A percentile compares a stretch with the other conserved stretches of the same genome.
phyloP scores from a whole-genome alignment of 1,140 invertebrate genomes.

The Zaprionus camerounensis region DNA sequence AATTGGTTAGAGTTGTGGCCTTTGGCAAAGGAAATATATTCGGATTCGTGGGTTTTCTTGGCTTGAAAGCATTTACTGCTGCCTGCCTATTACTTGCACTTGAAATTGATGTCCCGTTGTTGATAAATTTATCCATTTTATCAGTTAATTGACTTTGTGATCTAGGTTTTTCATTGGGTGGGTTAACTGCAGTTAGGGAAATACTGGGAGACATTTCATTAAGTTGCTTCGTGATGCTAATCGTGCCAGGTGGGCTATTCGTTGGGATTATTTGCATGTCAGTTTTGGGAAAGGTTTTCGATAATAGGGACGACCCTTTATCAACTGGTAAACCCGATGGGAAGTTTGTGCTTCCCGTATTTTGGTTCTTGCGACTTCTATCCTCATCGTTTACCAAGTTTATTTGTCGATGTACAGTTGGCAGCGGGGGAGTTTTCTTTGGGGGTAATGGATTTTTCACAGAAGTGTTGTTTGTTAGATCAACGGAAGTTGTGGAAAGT shows the following conservation, averaged over 20 bases:
- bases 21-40: conserved; percentile 25
- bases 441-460: not conserved
- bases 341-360: not conserved
- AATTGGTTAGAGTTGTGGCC: not conserved
- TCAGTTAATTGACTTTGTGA: conserved; percentile 3
- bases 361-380: conserved; percentile 9
- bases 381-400: conserved; percentile 1
- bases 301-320: conserved; percentile 4
- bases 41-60: conserved; percentile 10
- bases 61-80: conserved; percentile 8
- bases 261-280: conserved; percentile 73
- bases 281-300: conserved; percentile 42
- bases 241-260: conserved; percentile 60
- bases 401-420: conserved; percentile 2
- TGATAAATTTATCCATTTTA: conserved; percentile 7
- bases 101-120: not conserved
- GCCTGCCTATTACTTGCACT: not conserved
- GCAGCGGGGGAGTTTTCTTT: conserved; percentile 1
- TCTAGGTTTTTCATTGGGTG: conserved; percentile 17
- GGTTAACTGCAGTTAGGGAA: conserved; percentile 57
- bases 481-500: conserved; percentile 17
- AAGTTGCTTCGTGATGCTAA: conserved; percentile 63
- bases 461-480: conserved; percentile 3
- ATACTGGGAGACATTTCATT: conserved; percentile 67
- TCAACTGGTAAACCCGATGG: conserved; percentile 6